These are phyloP conservation scores for Acrocyrtus sp. DNA, from an alignment of 2,888 invertebrate species.

Conservation along the genomic window DNA sequence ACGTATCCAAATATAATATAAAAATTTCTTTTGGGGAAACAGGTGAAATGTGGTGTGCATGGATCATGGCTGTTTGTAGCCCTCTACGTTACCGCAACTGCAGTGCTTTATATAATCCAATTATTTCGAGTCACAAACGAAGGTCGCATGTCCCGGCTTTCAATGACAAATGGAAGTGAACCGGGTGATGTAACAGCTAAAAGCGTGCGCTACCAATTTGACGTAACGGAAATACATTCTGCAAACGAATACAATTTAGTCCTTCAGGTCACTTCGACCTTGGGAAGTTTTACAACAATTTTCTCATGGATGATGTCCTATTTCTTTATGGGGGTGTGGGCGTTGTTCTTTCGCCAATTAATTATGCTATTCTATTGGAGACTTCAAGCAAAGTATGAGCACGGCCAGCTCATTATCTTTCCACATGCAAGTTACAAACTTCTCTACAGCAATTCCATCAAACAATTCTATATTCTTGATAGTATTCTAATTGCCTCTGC, in stretches of 20 bases:
- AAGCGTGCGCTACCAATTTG: neutral
- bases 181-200: neutral
- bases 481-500: neutral
- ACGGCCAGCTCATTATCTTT: constrained; percentile 11
- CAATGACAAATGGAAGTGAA: neutral
- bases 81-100: constrained; percentile 12
- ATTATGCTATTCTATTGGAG: constrained; percentile 27
- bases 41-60: constrained; percentile 22
- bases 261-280: neutral
- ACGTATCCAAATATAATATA: too few relatives aligned
- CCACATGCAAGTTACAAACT: constrained; percentile 21
- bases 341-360: constrained; percentile 16
- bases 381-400: neutral
- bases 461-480: neutral
- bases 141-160: neutral
- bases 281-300: constrained; percentile 21
- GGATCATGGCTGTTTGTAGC: constrained; percentile 14
- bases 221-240: constrained; percentile 17
- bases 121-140: neutral
- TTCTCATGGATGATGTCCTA: constrained; percentile 33
- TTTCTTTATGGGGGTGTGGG: constrained; percentile 10
- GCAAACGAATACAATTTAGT: neutral
- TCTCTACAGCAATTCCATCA: too few relatives aligned
- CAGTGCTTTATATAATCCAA: constrained; percentile 6
- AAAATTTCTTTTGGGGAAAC: too few relatives aligned